Base-by-base conservation (phyloP, 2,113 vertebrate genomes). In the Typhlomys cinereus region DNA sequence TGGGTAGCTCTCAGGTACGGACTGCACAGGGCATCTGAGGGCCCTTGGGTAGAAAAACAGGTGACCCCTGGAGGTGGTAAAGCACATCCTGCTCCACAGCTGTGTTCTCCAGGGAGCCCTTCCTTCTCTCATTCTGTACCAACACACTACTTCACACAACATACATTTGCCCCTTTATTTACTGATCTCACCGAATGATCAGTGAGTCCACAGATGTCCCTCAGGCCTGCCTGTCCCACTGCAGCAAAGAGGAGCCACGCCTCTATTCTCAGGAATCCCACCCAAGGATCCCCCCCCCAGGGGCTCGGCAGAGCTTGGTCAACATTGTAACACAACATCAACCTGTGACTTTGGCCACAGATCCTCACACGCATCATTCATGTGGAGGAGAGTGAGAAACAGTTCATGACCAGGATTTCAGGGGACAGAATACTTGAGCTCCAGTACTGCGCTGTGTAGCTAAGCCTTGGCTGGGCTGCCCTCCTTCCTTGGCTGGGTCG, bases 21-120 rank as follows among this genome's bases (percentile, higher is more conserved):
- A 44, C 20, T 7, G 25, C 7, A 21, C 0, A 8, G 15, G 69
- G 14, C 3, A 13, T 31, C 29, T 3, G 0, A 6, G 27, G 31
- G 18, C 23, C 18, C 66, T 54, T 36, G 8, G 66, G n/a, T n/a
- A n/a, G n/a, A n/a, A n/a, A n/a, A n/a, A n/a, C n/a, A 61, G 11
- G 27, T 0, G 5, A 15, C 3, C 0, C 31, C 2, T 4, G 27
- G 69, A 12, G 48, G 27, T 1, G 2, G 2, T 7, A 31, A 11
- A 50, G 44, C 1, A 1, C 1, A 0, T 5, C 25, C 20, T 29
- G 41, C 13, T 89, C 5, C 64, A 27, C 4, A 31, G 48, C 5
- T 7, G 0, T 50, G n/a, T 10, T 34, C 20, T 7, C 61, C 0
- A 5, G 2, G 6, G 29, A 11, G 31, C 39, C 25, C 2, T 0